These are phyloP conservation scores for Carlito syrichta DNA, from an alignment of 2,113 vertebrate species.

Conservation along the genomic window DNA sequence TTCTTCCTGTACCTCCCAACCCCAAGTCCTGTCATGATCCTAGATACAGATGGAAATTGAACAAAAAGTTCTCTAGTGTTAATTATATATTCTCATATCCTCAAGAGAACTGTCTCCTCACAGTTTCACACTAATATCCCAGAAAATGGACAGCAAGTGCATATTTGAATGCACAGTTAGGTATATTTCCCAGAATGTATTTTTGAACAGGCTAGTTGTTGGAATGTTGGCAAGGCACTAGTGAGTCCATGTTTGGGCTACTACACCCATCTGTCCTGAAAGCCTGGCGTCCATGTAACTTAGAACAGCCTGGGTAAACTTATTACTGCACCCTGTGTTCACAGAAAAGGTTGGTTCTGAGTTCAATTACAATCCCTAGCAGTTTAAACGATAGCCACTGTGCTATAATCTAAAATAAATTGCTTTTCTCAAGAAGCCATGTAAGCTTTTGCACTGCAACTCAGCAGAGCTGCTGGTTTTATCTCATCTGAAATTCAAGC, in stretches of 20 bases:
- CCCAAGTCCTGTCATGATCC: not conserved
- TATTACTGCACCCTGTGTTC: constrained; percentile 65
- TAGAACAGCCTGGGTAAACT: constrained; percentile 55
- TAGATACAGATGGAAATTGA: constrained; percentile 24
- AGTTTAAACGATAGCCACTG: constrained; percentile 81
- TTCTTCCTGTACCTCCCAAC: not conserved
- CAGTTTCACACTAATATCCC: not conserved
- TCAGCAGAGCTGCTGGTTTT: constrained; percentile 66
- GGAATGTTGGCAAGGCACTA: not conserved
- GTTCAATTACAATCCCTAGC: constrained; percentile 81
- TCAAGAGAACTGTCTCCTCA: not conserved
- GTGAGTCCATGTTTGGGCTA: not conserved
- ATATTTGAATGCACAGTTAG: not conserved
- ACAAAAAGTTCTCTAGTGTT: not conserved
- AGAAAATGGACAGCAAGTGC: not conserved
- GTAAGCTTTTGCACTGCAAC: constrained; percentile 75
- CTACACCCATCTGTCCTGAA: not conserved
- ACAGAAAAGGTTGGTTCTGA: constrained; percentile 71
- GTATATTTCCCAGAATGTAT: not conserved
- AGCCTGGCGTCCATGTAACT: not conserved
- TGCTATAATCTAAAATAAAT: constrained; percentile 85
- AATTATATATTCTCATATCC: constrained; percentile 25
- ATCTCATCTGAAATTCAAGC: constrained; percentile 79
- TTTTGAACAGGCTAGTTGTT: not conserved
- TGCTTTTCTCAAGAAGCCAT: constrained; percentile 81